Base-by-base conservation (phyloP, 2,888 invertebrate genomes). In the Andrena fulva region DNA sequence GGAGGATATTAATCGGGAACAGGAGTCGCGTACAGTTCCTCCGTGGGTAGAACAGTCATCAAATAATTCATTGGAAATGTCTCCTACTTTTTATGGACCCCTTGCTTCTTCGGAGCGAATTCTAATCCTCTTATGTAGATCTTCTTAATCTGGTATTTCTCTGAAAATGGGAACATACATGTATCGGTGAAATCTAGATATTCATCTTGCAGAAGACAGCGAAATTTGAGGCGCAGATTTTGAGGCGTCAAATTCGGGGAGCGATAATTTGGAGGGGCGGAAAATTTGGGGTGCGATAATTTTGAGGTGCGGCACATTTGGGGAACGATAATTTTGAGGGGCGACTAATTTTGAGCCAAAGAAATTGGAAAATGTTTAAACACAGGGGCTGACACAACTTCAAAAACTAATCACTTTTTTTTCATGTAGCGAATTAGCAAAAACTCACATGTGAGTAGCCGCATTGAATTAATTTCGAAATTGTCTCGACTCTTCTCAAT, bases 101-200 rank as follows among this genome's bases (percentile, higher is more conserved):
- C 80, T 27, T 96, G 96, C 93, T 96, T 96, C 91, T 97, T 97
- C 27, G 97, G 96, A 16, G 96, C 97, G 89, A 96, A 96, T 94
- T 97, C 97, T 24, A 97, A 95, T 42, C 97, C 97, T 89, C 96
- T 95, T 73, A 98, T 95, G 89, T 96, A 97, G 90, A 96, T 97
- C 93, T 96, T 96, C 62, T 97, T 97, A 71, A 98, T 95, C 80
- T 96, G 96, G 92, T 97, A 97, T 92, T 96, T 97, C 89, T 97
- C 97, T 95, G 95, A 91, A 94, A 96, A 92, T 96, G 79, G 81
- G 94, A 79, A 81, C 94, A 94, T 82, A 80, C 84, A 20, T 77
- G 0, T 79, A 85, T 87, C 33, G 4, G n/a, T 20, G n/a, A 20
- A 20, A 10, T 54, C 7, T 6, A 20, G 52, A 52, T 20, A 52